phyloP scores from a whole-genome alignment of 2,113 vertebrate genomes.

The Oceanodroma tethys region DNA sequence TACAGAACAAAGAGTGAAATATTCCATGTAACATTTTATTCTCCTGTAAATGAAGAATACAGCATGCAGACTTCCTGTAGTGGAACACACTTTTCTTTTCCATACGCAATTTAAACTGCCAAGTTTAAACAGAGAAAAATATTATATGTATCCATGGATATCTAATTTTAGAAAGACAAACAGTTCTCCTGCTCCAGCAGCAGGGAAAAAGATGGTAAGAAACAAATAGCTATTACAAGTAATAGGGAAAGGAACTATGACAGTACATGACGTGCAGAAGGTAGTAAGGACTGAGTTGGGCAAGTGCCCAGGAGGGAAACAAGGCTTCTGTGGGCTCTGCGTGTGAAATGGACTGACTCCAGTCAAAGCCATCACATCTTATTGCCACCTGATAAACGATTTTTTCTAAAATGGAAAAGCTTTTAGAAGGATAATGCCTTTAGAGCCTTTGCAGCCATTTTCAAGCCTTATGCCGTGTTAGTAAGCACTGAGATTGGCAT shows the following conservation, averaged over 20 bases:
- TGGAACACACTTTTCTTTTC: not conserved
- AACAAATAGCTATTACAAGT: not conserved
- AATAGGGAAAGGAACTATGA: not conserved
- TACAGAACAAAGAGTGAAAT: not conserved
- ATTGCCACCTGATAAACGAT: not conserved
- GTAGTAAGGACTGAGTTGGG: not conserved
- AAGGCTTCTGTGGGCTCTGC: not conserved
- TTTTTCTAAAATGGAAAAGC: not conserved
- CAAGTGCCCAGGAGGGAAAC: not conserved
- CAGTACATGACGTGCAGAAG: rapidly evolving
- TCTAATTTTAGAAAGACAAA: conserved; percentile 38
- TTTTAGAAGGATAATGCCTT: not conserved
- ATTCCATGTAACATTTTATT: not conserved
- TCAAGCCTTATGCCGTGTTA: not conserved
- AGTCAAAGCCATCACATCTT: not conserved
- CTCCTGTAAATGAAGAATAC: not conserved
- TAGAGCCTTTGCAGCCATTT: not conserved
- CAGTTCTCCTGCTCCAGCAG: not conserved
- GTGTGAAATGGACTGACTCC: not conserved
- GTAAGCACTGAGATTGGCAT: not conserved
- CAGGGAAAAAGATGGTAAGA: not conserved
- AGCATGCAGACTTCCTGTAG: not conserved
- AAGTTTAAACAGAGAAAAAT: conserved; percentile 53
- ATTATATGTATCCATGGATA: conserved; percentile 25
- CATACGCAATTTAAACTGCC: not conserved